Evolutionary conservation across 2,888 invertebrate genomes (phyloP), one percentile per base, ranked within the genome.

Genomic region (Rutpela maculata): DNA sequence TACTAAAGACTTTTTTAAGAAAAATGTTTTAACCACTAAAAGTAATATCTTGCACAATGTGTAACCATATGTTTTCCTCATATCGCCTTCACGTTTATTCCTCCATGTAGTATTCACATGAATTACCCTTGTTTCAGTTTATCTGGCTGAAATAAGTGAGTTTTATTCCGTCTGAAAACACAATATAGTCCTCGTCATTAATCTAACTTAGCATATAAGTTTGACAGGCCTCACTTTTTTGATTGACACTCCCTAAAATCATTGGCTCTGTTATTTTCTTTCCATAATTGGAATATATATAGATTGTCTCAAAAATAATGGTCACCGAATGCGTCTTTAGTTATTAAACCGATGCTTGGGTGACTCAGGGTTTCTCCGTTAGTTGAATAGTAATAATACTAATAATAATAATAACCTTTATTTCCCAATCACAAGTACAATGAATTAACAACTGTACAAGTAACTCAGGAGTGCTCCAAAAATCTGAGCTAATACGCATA

Each of bases 161-260:
- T 70, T 60, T 60, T 38, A 18, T 35, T 57, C 17, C 35, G 17
- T 31, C 38, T 17, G 38, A 59, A 74, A 69, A 73, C 74, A 78
- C 69, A 76, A 71, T 67, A 71, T 62, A 74, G 35, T 62, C 57
- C 66, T 55, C 69, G 67, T 76, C 78, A 76, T 78, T 78, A 78
- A 78, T 78, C 76, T 76, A 76, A 78, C 66, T 78, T 70, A 74
- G 78, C 71, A 71, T 74, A 70, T 71, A 74, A 78, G 74, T 78
- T 78, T 78, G 78, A 76, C 78, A 70, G 74, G 76, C 63, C 63
- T 59, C 63, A 63, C 78, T 31, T 59, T 74, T 50, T 71, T 78
- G 78, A 78, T 76, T 78, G 78, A 78, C 78, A 72, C 71, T 18
- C 76, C 76, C 78, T 72, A 70, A 73, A 72, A 26, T 68, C 71